Base-by-base conservation (phyloP, 2,113 vertebrate species). In the Mystacornis crossleyi region DNA sequence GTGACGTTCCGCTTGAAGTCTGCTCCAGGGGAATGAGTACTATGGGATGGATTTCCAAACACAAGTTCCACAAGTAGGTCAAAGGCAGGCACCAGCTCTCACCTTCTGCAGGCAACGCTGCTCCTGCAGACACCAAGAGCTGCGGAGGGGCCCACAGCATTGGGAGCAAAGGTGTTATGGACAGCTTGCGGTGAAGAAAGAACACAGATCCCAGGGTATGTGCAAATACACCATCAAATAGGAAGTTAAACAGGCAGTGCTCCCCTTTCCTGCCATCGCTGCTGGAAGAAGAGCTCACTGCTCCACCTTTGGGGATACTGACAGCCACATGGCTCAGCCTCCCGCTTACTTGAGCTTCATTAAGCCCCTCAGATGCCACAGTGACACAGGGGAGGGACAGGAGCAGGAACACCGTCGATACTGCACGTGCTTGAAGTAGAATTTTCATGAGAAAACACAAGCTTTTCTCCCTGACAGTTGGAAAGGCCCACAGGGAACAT, bases 71-170 rank as follows among this genome's bases (percentile, higher is more conserved):
- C 47, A 90, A 93, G 64, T 64, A 86, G 94, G 93, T 74, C 91
- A 89, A 36, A 78, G 58, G 47, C 74, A 72, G 89, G 62, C 61
- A 82, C 40, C 79, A 81, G 88, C 67, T 71, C 86, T 47, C 82
- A 83, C 86, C 94, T 93, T 74, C 4, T 57, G n/a, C n/a, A 29
- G 70, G 36, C 6, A 1, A 14, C 1, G 18, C 81, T 62, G 89
- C 38, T 90, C 57, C 70, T 33, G 62, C 18, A 55, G 40, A 42
- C 55, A 47, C 8, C 0, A 0, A 43, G 78, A 69, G 55, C 57
- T 6, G 0, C 40, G 6, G 40, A 48, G 48, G 11, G 9, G 10
- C 4, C 57, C 4, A 1, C 2, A 54, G 2, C 1, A 10, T 4
- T 54, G 61, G 61, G 15, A 36, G 31, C 14, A n/a, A 47, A 82